Evolutionary conservation across 1,140 invertebrate genomes (phyloP).

Genomic region (Dreissena polymorpha): DNA sequence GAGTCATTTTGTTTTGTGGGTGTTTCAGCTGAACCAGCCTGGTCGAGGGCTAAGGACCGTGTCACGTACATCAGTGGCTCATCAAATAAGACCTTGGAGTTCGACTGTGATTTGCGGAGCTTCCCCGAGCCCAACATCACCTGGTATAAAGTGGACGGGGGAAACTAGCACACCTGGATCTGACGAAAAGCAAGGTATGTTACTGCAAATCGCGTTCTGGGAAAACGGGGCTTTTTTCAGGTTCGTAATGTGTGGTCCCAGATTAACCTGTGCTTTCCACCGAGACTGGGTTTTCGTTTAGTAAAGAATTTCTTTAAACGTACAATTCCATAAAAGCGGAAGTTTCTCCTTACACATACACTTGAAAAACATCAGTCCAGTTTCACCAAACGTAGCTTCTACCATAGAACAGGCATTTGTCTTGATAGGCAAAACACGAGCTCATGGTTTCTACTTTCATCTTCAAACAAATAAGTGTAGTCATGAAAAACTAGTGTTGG

Average conservation of each 20-base stretch:
- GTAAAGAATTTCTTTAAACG: not conserved
- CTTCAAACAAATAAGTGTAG: too few species aligned
- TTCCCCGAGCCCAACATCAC: slow-evolving; percentile 6
- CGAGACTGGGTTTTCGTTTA: not conserved
- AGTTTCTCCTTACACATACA: too few species aligned
- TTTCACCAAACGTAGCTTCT: too few species aligned
- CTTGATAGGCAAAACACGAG: not conserved
- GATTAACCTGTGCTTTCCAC: not conserved
- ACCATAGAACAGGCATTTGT: too few species aligned
- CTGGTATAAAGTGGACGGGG: slow-evolving; percentile 20
- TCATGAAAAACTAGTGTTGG: too few species aligned
- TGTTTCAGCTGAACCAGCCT: slow-evolving; percentile 12
- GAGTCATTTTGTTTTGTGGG: too few species aligned
- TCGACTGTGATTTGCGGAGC: not conserved
- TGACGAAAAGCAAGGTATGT: slow-evolving; percentile 10
- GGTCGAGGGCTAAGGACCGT: not conserved
- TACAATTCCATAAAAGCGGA: not conserved
- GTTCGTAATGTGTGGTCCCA: not conserved
- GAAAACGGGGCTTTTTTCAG: not conserved
- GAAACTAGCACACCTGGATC: not conserved
- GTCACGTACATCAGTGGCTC: not conserved
- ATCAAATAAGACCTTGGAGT: not conserved
- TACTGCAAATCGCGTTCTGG: not conserved
- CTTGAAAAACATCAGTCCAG: too few species aligned
- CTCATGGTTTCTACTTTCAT: too few species aligned